Evolutionary conservation across 2,113 vertebrate genomes (phyloP), one percentile per base, ranked within the genome.

Genomic region (Trichomycterus rosablanca): DNA sequence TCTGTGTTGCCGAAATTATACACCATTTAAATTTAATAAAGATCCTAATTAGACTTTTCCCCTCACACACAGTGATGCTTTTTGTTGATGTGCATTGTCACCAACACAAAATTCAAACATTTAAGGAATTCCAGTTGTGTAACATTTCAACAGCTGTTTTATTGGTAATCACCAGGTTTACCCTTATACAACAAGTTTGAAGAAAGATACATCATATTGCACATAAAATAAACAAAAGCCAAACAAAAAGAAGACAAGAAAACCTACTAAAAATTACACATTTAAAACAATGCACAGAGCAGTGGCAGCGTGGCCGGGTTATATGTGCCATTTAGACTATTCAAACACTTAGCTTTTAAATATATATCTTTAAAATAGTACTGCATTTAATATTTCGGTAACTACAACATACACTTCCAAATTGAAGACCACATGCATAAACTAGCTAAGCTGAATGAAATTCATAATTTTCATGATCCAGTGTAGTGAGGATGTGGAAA

Each of bases 391-490:
- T 76, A 76, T 71, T 74, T 63, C 82, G 76, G 77, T 74, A 86
- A 75, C 89, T 86, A 86, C 87, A 83, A 86, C 86, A 81, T 86
- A 88, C 83, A 89, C 78, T 75, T 84, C 76, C 67, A 74, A 77
- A 86, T 83, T 72, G 69, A 68, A 77, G 77, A 75, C 81, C 83
- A 87, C 92, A 93, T 93, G 91, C 91, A 92, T 81, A 81, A 87
- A 89, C 84, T 88, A 90, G 91, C 90, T 80, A 87, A 87, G 84
- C 87, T 81, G 76, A 80, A 68, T 81, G 83, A 72, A 83, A 84
- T 76, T 67, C n/a, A n/a, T n/a, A n/a, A n/a, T n/a, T n/a, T n/a
- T n/a, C n/a, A n/a, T 16, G 62, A 63, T 60, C 50, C 23, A 53
- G 63, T 70, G 50, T 53, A 56, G 51, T 62, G 16, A 66, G 44